Conservation (phyloP, 2,888 invertebrate genomes). For the Ichneumoninae sp. region DNA sequence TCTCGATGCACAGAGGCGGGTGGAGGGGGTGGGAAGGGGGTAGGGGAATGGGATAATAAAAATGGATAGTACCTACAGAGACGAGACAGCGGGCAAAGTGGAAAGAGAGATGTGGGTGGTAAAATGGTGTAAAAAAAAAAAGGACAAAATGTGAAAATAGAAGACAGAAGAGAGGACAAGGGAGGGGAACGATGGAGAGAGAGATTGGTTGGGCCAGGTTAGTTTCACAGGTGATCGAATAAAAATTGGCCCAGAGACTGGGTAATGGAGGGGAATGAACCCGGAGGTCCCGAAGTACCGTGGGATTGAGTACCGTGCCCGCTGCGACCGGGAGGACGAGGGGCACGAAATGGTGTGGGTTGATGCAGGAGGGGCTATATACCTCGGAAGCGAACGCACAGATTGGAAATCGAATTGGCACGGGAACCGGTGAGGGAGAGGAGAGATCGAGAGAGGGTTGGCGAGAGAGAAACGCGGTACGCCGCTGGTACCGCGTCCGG, state of each 20-base stretch:
- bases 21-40: too few species aligned
- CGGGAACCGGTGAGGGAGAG: slow-evolving; percentile 50
- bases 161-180: slow-evolving; percentile 49
- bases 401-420: slow-evolving; percentile 69
- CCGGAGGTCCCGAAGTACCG: slow-evolving; percentile 54
- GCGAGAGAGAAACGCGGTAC: slow-evolving; percentile 27
- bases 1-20: slow-evolving; percentile 46
- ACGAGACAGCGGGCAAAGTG: slow-evolving; percentile 33
- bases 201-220: slow-evolving; percentile 67
- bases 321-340: slow-evolving; percentile 50
- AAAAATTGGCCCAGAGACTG: slow-evolving; percentile 67
- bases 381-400: slow-evolving; percentile 60
- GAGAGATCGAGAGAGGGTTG: slow-evolving; percentile 6
- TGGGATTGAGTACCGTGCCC: slow-evolving; percentile 63
- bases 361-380: slow-evolving; percentile 57
- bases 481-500: slow-evolving; percentile 49
- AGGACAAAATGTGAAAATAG: slow-evolving; percentile 44
- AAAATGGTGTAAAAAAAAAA: neutral
- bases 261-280: slow-evolving; percentile 68
- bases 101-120: slow-evolving; percentile 27
- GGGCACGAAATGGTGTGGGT: slow-evolving; percentile 38
- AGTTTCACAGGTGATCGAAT: slow-evolving; percentile 70
- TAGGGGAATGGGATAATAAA: slow-evolving; percentile 53
- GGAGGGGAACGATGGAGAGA: slow-evolving; percentile 46
- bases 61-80: slow-evolving; percentile 57